These are phyloP conservation scores for Zoanthus sociatus DNA, from an alignment of 92 coral and sea anemone genomes.

Conservation along the genomic window DNA sequence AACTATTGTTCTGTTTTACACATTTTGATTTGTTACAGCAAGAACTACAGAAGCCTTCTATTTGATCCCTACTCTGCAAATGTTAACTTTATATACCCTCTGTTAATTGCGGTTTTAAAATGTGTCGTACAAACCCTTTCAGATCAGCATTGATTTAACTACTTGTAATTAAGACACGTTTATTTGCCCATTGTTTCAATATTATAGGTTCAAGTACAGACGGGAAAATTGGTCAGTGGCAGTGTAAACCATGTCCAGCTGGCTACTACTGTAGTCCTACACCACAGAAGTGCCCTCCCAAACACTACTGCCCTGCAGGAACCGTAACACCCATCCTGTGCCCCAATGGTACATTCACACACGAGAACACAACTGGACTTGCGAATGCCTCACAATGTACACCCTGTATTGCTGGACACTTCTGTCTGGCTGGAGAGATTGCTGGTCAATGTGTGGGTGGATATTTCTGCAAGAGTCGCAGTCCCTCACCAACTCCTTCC, in stretches of 20 bases:
- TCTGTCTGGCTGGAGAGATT: conserved; percentile 88
- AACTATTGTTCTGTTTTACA: too few relatives aligned
- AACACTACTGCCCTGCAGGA: conserved; percentile 91
- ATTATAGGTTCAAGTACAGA: conserved; percentile 61
- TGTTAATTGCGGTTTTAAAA: not conserved
- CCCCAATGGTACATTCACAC: conserved; percentile 92
- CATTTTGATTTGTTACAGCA: too few relatives aligned
- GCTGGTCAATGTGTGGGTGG: conserved; percentile 89
- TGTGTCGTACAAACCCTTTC: not conserved
- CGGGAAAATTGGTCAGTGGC: conserved; percentile 57
- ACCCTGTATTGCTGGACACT: conserved; percentile 87
- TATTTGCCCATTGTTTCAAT: not conserved
- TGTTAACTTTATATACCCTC: not conserved
- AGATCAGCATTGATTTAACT: not conserved
- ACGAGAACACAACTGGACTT: conserved; percentile 77
- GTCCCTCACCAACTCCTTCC: conserved; percentile 86
- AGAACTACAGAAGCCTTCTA: too few relatives aligned
- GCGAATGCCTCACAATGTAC: conserved; percentile 83
- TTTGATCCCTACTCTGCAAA: too few relatives aligned
- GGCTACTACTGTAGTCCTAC: conserved; percentile 87
- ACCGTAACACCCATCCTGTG: conserved; percentile 82
- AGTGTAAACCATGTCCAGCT: conserved; percentile 87
- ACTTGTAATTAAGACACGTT: not conserved
- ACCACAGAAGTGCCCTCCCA: conserved; percentile 78
- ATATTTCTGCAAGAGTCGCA: conserved; percentile 92